phyloP scores from a whole-genome alignment of 2,888 invertebrate genomes.

The Xestia rhomboidea region DNA sequence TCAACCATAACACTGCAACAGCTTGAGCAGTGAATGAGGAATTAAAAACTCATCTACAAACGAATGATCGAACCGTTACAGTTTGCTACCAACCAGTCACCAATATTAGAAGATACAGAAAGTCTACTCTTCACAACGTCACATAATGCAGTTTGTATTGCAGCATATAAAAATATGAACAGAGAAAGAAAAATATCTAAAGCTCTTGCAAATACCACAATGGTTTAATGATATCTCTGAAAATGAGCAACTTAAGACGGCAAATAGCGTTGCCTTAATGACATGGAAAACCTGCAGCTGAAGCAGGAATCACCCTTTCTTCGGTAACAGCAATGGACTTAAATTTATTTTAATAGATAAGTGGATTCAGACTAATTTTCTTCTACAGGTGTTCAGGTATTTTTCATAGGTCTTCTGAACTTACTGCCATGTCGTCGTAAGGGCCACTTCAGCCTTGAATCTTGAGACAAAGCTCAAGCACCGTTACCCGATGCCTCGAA shows the following conservation, averaged over 20 bases:
- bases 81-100: conserved; percentile 45
- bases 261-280: neutral
- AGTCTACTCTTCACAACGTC: conserved; percentile 63
- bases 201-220: neutral
- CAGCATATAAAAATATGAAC: neutral
- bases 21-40: conserved; percentile 45
- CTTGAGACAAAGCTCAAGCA: conserved; percentile 82
- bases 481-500: conserved; percentile 81
- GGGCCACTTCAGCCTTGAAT: conserved; percentile 64
- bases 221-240: neutral
- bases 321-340: neutral
- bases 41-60: conserved; percentile 68
- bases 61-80: conserved; percentile 65
- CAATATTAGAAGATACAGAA: conserved; percentile 63
- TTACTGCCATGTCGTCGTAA: conserved; percentile 25
- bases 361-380: no score
- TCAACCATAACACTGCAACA: conserved; percentile 35
- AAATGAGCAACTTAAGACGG: no score
- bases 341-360: neutral
- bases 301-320: neutral
- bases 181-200: neutral
- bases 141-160: neutral
- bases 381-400: no score
- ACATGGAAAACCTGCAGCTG: neutral
- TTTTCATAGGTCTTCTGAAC: conserved; percentile 30